phyloP scores from a whole-genome alignment of 92 coral and sea anemone genomes.

The Actinernus sp. region DNA sequence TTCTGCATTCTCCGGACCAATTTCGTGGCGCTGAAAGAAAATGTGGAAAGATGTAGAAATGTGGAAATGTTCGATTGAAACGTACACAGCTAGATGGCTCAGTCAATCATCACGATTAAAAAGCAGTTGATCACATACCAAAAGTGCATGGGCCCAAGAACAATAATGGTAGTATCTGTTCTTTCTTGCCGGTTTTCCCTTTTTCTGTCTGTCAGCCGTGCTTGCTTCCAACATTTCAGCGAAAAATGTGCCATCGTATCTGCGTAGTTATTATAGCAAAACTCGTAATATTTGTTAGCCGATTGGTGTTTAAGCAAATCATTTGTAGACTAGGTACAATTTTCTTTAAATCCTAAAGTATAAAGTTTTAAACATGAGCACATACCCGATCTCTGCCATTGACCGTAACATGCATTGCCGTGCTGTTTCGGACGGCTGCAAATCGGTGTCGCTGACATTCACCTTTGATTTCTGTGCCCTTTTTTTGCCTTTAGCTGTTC shows the following conservation, averaged over 20 bases:
- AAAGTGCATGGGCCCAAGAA: constrained; percentile 24
- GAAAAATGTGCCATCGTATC: constrained; percentile 22
- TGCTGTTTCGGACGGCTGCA: no score
- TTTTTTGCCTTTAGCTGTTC: no score
- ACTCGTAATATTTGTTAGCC: no score
- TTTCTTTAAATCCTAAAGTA: no score
- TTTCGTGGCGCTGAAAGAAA: constrained; percentile 17
- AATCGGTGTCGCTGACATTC: no score
- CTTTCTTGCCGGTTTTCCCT: constrained; percentile 9
- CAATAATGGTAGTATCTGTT: constrained; percentile 17
- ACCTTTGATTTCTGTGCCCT: no score
- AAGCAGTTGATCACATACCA: constrained; percentile 13
- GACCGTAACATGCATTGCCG: no score
- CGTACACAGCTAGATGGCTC: neutral
- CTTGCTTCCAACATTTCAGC: constrained; percentile 1
- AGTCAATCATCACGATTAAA: neutral
- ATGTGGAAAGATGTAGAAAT: neutral
- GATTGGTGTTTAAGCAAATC: no score
- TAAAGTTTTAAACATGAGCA: no score
- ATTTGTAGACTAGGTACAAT: no score
- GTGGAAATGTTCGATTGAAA: neutral
- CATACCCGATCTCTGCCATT: no score
- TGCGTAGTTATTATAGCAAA: no score
- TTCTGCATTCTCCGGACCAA: constrained; percentile 37
- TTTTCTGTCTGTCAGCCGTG: constrained; percentile 8